A percentile compares a stretch with the other conserved stretches of the same genome.
phyloP scores from a whole-genome alignment of 1,140 invertebrate genomes.

The Rhyzopertha dominica region DNA sequence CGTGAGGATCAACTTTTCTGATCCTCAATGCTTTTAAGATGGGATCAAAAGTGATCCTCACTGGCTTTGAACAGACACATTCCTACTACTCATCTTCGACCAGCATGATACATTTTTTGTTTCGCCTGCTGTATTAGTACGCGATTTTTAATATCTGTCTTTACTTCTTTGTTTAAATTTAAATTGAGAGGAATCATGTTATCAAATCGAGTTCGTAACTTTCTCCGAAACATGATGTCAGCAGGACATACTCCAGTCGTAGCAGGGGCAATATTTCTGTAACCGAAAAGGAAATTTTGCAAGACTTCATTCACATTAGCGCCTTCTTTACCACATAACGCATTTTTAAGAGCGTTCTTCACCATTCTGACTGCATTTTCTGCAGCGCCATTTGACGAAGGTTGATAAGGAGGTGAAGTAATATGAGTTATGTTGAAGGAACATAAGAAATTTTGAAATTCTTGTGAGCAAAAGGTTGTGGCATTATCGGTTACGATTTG shows the following conservation, averaged over 20 bases:
- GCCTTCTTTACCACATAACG: slow-evolving; percentile 11
- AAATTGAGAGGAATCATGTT: not conserved
- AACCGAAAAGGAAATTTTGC: slow-evolving; percentile 25
- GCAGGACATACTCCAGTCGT: slow-evolving; percentile 22
- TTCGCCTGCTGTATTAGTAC: too few relatives aligned
- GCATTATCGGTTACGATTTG: slow-evolving; percentile 40
- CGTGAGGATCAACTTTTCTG: too few relatives aligned
- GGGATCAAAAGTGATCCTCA: too few relatives aligned
- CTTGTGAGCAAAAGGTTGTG: slow-evolving; percentile 27
- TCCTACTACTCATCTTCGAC: too few relatives aligned
- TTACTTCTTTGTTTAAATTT: too few relatives aligned
- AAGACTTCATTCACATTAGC: slow-evolving; percentile 4
- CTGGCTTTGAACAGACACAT: too few relatives aligned
- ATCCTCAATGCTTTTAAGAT: too few relatives aligned
- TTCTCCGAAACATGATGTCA: slow-evolving; percentile 22
- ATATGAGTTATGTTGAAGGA: slow-evolving; percentile 35
- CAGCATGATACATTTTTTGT: too few relatives aligned
- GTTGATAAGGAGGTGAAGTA: slow-evolving; percentile 37
- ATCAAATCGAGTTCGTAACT: slow-evolving; percentile 24
- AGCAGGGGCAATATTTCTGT: slow-evolving; percentile 23
- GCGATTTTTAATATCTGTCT: too few relatives aligned
- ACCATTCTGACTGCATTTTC: slow-evolving; percentile 44
- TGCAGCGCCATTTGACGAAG: slow-evolving; percentile 41
- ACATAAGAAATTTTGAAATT: slow-evolving; percentile 35
- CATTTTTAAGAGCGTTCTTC: slow-evolving; percentile 39